A percentile compares a stretch with the other conserved stretches of the same genome.
Conservation (phyloP, 1,140 invertebrate genomes). For the Heliothis virescens region DNA sequence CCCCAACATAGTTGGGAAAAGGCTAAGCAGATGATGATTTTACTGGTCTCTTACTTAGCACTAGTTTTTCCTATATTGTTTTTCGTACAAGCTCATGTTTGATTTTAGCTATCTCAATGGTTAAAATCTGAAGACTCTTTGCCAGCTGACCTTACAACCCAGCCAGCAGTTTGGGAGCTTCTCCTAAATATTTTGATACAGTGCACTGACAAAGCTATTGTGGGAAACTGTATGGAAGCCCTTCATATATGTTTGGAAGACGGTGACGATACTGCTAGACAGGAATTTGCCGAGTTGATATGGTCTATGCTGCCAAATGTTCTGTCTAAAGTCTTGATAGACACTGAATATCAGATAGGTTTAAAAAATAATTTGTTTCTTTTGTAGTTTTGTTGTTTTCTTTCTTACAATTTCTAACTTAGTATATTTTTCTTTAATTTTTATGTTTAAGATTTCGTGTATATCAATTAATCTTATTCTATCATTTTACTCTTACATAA, state of each 20-base stretch:
- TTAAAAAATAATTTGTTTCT: background rate
- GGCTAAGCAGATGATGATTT: too few species aligned
- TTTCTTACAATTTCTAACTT: background rate
- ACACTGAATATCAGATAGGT: conserved; percentile 68
- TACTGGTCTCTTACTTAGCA: too few species aligned
- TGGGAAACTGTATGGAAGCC: conserved; percentile 70
- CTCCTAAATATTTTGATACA: conserved; percentile 72
- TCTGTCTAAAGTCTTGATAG: conserved; percentile 69
- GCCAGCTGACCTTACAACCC: conserved; percentile 71
- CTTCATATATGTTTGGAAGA: conserved; percentile 67
- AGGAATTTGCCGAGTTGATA: conserved; percentile 66
- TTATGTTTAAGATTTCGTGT: too few species aligned
- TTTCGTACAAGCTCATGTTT: background rate
- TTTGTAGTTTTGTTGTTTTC: too few species aligned
- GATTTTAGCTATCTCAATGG: conserved; percentile 74
- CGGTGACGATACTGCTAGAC: conserved; percentile 58
- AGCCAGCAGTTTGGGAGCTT: conserved; percentile 70
- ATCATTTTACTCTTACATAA: too few species aligned
- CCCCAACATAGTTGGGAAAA: too few species aligned
- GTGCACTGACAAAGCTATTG: conserved; percentile 56
- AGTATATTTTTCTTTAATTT: too few species aligned
- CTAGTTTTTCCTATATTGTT: too few species aligned
- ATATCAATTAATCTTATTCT: too few species aligned
- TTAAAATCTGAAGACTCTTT: conserved; percentile 70
- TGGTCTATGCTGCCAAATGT: conserved; percentile 73